Conservation (phyloP, 64 coral and sea anemone species). For the Orbicella faveolata region DNA sequence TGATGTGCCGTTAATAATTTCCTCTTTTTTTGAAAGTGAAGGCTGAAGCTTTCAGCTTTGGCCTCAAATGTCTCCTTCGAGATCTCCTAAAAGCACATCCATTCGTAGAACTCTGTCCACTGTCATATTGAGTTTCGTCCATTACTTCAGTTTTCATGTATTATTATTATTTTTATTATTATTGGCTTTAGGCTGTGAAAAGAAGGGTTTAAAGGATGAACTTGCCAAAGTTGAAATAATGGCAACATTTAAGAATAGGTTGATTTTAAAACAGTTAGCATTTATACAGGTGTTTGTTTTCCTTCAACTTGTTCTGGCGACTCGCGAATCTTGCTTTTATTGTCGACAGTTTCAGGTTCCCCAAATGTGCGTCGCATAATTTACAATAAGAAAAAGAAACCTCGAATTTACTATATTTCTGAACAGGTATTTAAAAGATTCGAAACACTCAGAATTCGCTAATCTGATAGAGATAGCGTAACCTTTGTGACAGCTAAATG, state of each 20-base stretch:
- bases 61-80: too few relatives aligned
- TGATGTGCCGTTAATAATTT: too few relatives aligned
- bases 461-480: slow-evolving; percentile 25
- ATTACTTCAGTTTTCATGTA: neutral
- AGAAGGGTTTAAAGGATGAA: neutral
- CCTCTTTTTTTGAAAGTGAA: too few relatives aligned
- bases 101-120: neutral
- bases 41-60: too few relatives aligned
- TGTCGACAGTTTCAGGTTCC: neutral
- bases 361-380: neutral
- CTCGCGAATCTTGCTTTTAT: neutral
- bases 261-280: neutral
- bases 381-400: neutral
- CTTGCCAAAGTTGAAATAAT: neutral
- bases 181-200: neutral
- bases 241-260: neutral
- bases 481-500: neutral
- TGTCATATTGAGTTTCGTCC: neutral
- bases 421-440: slow-evolving; percentile 30
- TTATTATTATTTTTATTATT: neutral
- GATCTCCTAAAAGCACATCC: too few relatives aligned
- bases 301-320: neutral
- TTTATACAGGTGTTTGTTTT: neutral
- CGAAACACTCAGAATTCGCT: slow-evolving; percentile 24
- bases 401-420: neutral